Evolutionary conservation across 1,140 invertebrate species (phyloP).

Genomic region (Meteorus sp.): DNA sequence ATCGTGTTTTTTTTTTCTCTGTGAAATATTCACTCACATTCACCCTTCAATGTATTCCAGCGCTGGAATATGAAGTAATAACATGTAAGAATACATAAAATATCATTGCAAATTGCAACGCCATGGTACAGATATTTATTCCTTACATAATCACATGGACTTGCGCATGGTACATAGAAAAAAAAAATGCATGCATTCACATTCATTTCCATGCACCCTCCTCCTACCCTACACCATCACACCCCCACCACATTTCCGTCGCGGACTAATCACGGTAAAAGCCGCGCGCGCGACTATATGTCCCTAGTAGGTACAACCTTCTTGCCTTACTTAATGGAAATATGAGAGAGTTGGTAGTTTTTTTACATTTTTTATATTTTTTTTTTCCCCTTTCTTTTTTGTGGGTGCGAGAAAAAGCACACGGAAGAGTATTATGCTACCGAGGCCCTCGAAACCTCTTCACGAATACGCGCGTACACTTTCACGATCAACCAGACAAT

Average conservation of each 20-base stretch:
- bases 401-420: not conserved
- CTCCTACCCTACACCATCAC: no score
- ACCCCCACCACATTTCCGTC: no score
- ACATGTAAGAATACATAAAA: not conserved
- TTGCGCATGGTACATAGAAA: no score
- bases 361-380: no score
- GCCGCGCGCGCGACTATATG: constrained; percentile 32
- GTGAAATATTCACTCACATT: no score
- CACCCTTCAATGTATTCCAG: no score
- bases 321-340: constrained; percentile 46
- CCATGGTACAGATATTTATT: not conserved
- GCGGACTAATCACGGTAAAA: constrained; percentile 46
- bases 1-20: no score
- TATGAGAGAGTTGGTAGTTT: constrained; percentile 36
- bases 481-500: constrained; percentile 14
- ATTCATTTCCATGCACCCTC: constrained; percentile 16
- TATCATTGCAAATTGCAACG: no score
- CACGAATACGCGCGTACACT: not conserved
- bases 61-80: no score
- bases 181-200: constrained; percentile 15
- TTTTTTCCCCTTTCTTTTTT: no score
- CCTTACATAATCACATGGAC: constrained; percentile 6
- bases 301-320: constrained; percentile 31
- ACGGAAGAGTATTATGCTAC: constrained; percentile 8
- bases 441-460: not conserved